A percentile compares a stretch with the other conserved stretches of the same genome.
These are phyloP conservation scores for Desoria tigrina DNA, from an alignment of 2,888 invertebrate genomes.

Conservation along the genomic window DNA sequence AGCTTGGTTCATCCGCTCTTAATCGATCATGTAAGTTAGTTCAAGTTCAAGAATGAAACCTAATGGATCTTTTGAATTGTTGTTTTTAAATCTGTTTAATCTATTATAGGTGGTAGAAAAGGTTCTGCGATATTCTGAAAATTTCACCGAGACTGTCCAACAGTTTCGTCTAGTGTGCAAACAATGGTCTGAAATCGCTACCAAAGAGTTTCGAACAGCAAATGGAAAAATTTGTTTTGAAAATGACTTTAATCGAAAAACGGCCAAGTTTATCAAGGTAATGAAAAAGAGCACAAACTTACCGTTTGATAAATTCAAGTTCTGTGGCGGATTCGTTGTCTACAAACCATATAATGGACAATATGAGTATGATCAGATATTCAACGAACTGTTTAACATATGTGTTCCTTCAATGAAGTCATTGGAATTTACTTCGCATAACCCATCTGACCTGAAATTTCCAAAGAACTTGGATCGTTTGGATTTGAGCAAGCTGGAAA, in stretches of 20 bases:
- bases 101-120: constrained; percentile 32
- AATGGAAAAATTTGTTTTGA: constrained; percentile 26
- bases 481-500: constrained; percentile 12
- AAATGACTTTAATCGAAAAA: constrained; percentile 26
- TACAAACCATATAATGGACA: constrained; percentile 25
- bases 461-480: constrained; percentile 18
- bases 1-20: constrained; percentile 19
- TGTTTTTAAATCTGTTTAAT: constrained; percentile 4
- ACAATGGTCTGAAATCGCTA: constrained; percentile 23
- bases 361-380: constrained; percentile 22
- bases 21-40: constrained; percentile 26
- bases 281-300: constrained; percentile 23
- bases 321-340: constrained; percentile 28
- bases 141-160: constrained; percentile 14
- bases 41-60: too few relatives aligned
- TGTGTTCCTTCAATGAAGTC: constrained; percentile 24
- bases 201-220: constrained; percentile 21
- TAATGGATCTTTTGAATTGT: too few relatives aligned
- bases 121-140: constrained; percentile 11
- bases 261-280: constrained; percentile 25
- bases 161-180: constrained; percentile 29
- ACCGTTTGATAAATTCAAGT: constrained; percentile 29
- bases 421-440: constrained; percentile 26
- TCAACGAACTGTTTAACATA: constrained; percentile 20
- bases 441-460: constrained; percentile 24